A percentile compares a stretch with the other conserved stretches of the same genome.
Conservation (phyloP, 2,113 vertebrate genomes). For the mouse (Mus musculus) region GRCm39 chr5:107914001-107914500, state of each 20-base stretch:
- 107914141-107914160: background rate
- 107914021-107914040: background rate
- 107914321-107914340: background rate
- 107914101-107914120: background rate
- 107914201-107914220: background rate
- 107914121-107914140: background rate
- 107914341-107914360: background rate
- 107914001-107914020: constrained; percentile 18
- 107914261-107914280: constrained; percentile 52
- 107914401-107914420: background rate
- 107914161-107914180: background rate
- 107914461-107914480: background rate
- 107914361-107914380: constrained; percentile 11
- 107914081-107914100: background rate
- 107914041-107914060: background rate
- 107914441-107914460: background rate
- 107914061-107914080: constrained; percentile 19
- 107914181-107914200: background rate
- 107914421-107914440: too few species aligned
- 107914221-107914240: background rate
- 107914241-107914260: background rate
- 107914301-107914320: background rate
- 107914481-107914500: background rate
- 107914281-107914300: constrained; percentile 2
- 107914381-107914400: background rate